These are phyloP conservation scores for Protomyctophum bolini DNA, from an alignment of 2,113 vertebrate species.

Conservation along the genomic window DNA sequence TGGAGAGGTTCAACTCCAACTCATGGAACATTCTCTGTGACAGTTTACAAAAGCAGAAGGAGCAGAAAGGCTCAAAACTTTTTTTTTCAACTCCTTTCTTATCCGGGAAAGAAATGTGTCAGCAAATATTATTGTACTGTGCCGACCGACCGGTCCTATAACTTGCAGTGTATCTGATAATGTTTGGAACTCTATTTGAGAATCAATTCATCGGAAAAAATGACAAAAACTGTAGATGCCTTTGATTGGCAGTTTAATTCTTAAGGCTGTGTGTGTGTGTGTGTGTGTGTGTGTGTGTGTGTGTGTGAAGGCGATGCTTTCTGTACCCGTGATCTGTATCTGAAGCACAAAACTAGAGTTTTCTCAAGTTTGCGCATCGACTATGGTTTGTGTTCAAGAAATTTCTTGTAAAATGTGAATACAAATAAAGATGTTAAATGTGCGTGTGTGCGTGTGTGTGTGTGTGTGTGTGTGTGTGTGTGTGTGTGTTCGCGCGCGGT, in stretches of 20 bases:
- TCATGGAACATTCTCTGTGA: constrained; percentile 59
- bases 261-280: too few species aligned
- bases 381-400: too few species aligned
- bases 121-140: constrained; percentile 23
- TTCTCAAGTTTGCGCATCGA: too few species aligned
- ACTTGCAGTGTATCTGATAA: constrained; percentile 8
- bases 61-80: constrained; percentile 39
- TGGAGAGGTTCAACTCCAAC: constrained; percentile 58
- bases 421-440: too few species aligned
- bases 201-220: constrained; percentile 42
- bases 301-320: too few species aligned
- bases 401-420: too few species aligned
- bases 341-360: too few species aligned
- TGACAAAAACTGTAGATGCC: constrained; percentile 11
- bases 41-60: constrained; percentile 36
- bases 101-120: constrained; percentile 32
- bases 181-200: constrained; percentile 33
- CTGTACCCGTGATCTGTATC: too few species aligned
- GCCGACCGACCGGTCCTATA: constrained; percentile 18
- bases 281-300: too few species aligned
- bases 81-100: constrained; percentile 23
- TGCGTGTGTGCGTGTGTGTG: too few species aligned
- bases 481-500: too few species aligned
- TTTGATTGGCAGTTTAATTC: constrained; percentile 33
- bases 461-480: constrained; percentile 19